A percentile compares a stretch with the other conserved stretches of the same genome.
Evolutionary conservation across 2,797 vertebrate species (phyloP).

Genomic region (Anas acuta): DNA sequence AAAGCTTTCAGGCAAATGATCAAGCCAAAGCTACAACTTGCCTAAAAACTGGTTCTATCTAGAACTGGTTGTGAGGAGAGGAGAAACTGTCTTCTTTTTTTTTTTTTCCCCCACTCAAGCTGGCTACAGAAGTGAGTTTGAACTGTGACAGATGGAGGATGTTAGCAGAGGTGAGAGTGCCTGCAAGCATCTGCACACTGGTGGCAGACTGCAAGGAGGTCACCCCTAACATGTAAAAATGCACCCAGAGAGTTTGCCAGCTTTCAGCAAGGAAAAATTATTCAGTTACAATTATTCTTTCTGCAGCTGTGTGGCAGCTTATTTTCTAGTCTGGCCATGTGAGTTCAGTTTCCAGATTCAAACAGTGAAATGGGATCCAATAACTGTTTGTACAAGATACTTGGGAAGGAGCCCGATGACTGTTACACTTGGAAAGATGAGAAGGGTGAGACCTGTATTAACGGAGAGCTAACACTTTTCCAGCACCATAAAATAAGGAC

Average conservation of each 20-base stretch:
- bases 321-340: background rate
- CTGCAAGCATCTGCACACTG: background rate
- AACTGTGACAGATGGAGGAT: background rate
- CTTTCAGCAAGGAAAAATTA: background rate
- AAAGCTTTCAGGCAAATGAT: background rate
- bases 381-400: background rate
- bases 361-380: background rate
- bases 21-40: background rate
- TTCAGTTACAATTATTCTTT: background rate
- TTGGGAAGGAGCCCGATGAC: background rate
- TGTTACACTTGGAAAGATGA: background rate
- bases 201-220: background rate
- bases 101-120: background rate
- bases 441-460: background rate
- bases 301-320: background rate
- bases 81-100: background rate
- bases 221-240: background rate
- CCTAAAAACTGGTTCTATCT: background rate
- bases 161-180: background rate
- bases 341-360: background rate
- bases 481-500: background rate
- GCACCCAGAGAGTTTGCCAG: background rate
- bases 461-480: background rate
- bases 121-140: background rate
- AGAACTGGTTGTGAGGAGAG: background rate